phyloP scores from a whole-genome alignment of 2,888 invertebrate genomes.

The Dromius quadrimaculatus region DNA sequence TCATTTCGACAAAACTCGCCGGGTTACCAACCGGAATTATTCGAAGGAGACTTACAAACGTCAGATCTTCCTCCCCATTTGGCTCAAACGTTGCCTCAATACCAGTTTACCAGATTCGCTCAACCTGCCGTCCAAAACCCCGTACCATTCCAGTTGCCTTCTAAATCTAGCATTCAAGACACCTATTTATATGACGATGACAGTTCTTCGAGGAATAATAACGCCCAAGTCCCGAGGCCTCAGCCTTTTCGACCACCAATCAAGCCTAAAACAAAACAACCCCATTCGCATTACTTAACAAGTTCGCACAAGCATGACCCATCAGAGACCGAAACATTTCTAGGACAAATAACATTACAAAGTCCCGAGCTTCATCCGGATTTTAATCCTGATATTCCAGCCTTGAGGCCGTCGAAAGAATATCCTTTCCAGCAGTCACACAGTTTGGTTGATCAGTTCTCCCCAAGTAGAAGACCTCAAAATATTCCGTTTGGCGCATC shows the following conservation, averaged over 20 bases:
- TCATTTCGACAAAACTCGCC: slow-evolving; percentile 60
- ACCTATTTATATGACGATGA: slow-evolving; percentile 69
- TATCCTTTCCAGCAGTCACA: slow-evolving; percentile 54
- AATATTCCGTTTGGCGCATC: slow-evolving; percentile 27
- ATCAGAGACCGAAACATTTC: slow-evolving; percentile 73
- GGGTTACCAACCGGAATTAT: slow-evolving; percentile 56
- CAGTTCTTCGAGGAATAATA: slow-evolving; percentile 59
- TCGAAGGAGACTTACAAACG: slow-evolving; percentile 62
- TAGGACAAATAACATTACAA: slow-evolving; percentile 74
- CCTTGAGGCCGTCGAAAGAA: slow-evolving; percentile 54
- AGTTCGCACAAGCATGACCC: slow-evolving; percentile 72
- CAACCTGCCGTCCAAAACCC: slow-evolving; percentile 64
- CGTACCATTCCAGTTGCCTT: slow-evolving; percentile 68
- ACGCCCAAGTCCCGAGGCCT: slow-evolving; percentile 50
- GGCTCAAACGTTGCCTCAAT: slow-evolving; percentile 65
- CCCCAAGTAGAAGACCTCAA: slow-evolving; percentile 46
- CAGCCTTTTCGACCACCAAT: slow-evolving; percentile 40
- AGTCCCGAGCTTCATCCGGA: slow-evolving; percentile 68
- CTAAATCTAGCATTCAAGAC: slow-evolving; percentile 68
- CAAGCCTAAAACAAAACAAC: slow-evolving; percentile 61
- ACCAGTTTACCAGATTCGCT: slow-evolving; percentile 58
- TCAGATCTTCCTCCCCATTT: slow-evolving; percentile 64
- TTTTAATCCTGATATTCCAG: slow-evolving; percentile 56
- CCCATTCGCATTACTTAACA: slow-evolving; percentile 68
- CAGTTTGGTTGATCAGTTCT: slow-evolving; percentile 54